Evolutionary conservation across 2,113 vertebrate genomes (phyloP), one percentile per base, ranked within the genome.

Genomic region (Uropsilus gracilis): DNA sequence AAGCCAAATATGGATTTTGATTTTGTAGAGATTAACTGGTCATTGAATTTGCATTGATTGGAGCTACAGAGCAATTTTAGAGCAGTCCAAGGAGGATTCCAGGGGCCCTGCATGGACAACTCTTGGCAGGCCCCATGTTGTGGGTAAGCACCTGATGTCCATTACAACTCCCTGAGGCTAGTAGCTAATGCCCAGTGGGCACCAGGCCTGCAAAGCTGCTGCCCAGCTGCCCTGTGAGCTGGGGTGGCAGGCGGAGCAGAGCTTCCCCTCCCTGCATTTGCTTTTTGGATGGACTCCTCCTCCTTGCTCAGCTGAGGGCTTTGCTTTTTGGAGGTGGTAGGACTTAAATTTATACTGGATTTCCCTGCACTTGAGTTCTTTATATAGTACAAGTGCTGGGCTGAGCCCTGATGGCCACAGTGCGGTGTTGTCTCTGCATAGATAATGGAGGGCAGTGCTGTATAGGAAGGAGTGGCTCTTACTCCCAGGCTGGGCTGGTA

Each of bases 11-110:
- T 97, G 94, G 96, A 96, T 98, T 98, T 98, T 97, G 94, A 96
- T 97, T 98, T 96, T 94, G 92, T 94, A 97, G 97, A 95, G 97
- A 98, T 98, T 95, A 98, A 92, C 96, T 97, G 81, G 95, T 86
- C 97, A 86, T 90, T 97, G 94, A 84, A 84, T 98, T 98, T 97
- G 71, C 90, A 94, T 55, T 44, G 73, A 86, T 8, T 39, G 89
- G 85, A 71, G 34, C 86, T 86, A 24, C 42, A 32, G 75, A 28
- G 14, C 57, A 22, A 39, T 37, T 39, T 34, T 18, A 42, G 34
- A 32, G 20, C 50, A 14, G 20, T 76, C 26, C 6, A 12, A 82
- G 90, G 48, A 63, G 68, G 63, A 50, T n/a, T 37, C 7, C 0
- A 28, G 34, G 10, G 11, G 26, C 68, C 59, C 63, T n/a, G 24